Evolutionary conservation across 2,797 vertebrate species (phyloP), one percentile per base, ranked within the genome.

Genomic region (Staurois parvus): DNA sequence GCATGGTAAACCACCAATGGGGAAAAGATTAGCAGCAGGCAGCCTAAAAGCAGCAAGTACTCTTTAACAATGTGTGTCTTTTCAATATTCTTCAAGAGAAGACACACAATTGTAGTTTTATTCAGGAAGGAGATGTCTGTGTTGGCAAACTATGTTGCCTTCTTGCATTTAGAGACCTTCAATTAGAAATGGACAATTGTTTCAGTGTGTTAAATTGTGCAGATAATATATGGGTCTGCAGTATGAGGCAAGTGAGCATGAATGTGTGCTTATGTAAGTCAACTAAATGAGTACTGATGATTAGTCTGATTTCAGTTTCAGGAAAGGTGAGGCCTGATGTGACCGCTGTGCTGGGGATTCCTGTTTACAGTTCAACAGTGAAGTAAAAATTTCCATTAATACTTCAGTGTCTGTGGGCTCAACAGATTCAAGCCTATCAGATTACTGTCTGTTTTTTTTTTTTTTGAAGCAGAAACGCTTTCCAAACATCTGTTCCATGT

Each of bases 401-500:
- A 79, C 76, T 67, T 56, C 69, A 79, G 81, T 68, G 81, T 83
- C 85, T 87, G 76, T 84, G 81, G 42, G 45, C 81, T 79, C 11
- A 34, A 74, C 79, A 69, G 68, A 74, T 79, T 87, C 85, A 87
- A 87, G 69, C 81, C 76, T 83, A 87, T 87, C 76, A 29, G 76
- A 70, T 87, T 84, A 87, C 85, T 84, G 85, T 59, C 52, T 59
- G 69, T 83, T 87, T 84, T 74, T 68, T 75, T 74, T 83, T 87
- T 84, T 74, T 68, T 75, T 74, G 28, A 52, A 68, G 72, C 62
- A 83, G 80, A 40, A 79, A 69, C 75, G 45, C 76, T 77, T 87
- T 87, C 81, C 85, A 87, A 87, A 87, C 85, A 87, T 87, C 85
- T 87, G 85, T 70, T 87, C 75, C 42, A 74, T 75, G 85, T 87